Evolutionary conservation across 2,113 vertebrate species (phyloP), one percentile per base, ranked within the genome.

Genomic region (Scolopax mira): DNA sequence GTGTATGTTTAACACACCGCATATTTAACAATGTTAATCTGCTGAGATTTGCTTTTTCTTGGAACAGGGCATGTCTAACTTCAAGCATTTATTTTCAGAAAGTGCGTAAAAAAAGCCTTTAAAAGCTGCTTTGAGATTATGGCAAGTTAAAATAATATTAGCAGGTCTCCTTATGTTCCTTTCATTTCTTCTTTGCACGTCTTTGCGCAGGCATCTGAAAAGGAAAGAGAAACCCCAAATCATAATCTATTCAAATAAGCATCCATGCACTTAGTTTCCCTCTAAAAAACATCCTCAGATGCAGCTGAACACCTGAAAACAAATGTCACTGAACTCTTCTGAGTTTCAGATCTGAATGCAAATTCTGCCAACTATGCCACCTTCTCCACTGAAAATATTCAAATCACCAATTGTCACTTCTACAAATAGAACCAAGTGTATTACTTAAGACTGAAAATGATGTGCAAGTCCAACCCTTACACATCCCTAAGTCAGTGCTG

Each of bases 181-280:
- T 88, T 97, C 95, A 97, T 75, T 96, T 97, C 94, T 82, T 94
- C 89, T 93, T 97, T 64, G 82, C 94, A 78, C 4, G 57, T 93
- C 96, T 97, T 94, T 75, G 93, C 12, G 18, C 85, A 96, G 96
- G 83, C 82, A 97, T 93, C 98, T 98, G 96, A 89, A 95, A 97
- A 96, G 77, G 84, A 94, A 97, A 94, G 86, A 94, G 94, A 96
- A 96, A 95, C 79, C 31, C 11, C 86, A 41, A 74, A 66, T 95
- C 72, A 92, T 70, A 18, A 62, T 54, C 58, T 62, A 54, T 67
- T 85, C 66, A 79, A 93, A 67, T 42, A 75, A 67, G 30, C 62
- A 82, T 44, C 61, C 67, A 52, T 18, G 24, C 35, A 74, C 69
- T 93, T 79, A 75, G 55, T 65, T 92, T 67, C 49, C 42, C 11